Base-by-base conservation (phyloP, 2,888 invertebrate genomes). In the Cryptocheilus praepositus region DNA sequence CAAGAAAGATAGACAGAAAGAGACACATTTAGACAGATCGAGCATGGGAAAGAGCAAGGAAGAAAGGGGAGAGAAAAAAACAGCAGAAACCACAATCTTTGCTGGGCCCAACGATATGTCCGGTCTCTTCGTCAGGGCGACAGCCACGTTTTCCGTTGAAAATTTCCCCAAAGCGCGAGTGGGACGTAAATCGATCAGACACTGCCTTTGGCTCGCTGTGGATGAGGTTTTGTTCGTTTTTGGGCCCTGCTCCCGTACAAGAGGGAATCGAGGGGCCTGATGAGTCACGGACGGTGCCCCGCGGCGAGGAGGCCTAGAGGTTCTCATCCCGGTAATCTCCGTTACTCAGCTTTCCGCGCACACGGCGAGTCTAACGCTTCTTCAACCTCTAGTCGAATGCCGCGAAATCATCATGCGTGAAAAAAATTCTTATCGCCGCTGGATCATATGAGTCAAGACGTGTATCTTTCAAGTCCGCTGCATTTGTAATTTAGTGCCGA, bases 241-340 rank as follows among this genome's bases (percentile, higher is more conserved):
- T 76, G 85, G 85, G 83, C 83, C 83, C 81, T 84, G 86, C 86
- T 86, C 82, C 85, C 63, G 86, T 85, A 83, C 84, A 85, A 86
- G 85, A 85, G 83, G 82, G 85, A 86, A 86, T 86, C 85, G 82
- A 84, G 87, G 88, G 88, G 86, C 85, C 87, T 87, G 88, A 88
- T 88, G 88, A 88, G 87, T 88, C 88, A 88, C 85, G 86, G 83
- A 85, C 79, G 86, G 82, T 87, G 85, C 86, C 88, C 87, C 85
- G 84, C 84, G 82, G 87, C 85, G 86, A 84, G 79, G 76, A 76
- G 79, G 76, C 61, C 71, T 86, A 86, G 86, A 75, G 88, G 81
- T 73, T 86, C 88, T 88, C 81, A 76, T 56, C 15, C 2, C 21
- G 16, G 2, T n/a, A 5, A 49, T 13, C 11, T 18, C 16, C 46